Evolutionary conservation across 1,140 invertebrate genomes (phyloP).

Genomic region (Sinella curviseta): DNA sequence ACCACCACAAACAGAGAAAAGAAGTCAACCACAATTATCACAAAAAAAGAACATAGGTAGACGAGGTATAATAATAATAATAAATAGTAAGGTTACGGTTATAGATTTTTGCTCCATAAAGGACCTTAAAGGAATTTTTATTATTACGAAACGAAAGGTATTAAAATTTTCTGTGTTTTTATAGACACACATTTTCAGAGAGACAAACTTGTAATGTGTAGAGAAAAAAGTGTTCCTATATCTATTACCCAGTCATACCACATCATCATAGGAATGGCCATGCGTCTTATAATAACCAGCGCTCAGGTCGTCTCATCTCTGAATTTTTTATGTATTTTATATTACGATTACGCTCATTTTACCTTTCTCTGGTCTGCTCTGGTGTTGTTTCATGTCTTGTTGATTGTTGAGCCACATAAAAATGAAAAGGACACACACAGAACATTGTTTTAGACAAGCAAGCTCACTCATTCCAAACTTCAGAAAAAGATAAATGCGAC

Average conservation of each 20-base stretch:
- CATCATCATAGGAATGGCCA: too few species aligned
- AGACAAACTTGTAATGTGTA: too few species aligned
- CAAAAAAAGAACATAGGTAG: not conserved
- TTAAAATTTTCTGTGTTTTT: not conserved
- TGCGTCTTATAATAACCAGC: too few species aligned
- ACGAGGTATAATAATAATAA: too few species aligned
- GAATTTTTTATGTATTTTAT: not conserved
- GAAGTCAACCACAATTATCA: not conserved
- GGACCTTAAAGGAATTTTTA: not conserved
- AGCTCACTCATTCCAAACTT: slow-evolving; percentile 15
- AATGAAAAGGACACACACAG: slow-evolving; percentile 13
- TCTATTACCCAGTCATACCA: too few species aligned
- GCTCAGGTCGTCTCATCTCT: too few species aligned
- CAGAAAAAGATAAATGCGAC: slow-evolving; percentile 1
- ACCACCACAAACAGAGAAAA: not conserved
- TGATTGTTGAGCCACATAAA: not conserved
- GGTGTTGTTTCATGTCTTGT: not conserved
- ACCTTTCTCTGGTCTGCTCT: not conserved
- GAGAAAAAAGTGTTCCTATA: too few species aligned
- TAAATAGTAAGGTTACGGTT: too few species aligned
- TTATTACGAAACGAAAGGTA: not conserved
- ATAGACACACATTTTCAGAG: not conserved
- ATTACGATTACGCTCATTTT: not conserved
- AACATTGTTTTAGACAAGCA: slow-evolving; percentile 9
- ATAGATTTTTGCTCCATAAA: not conserved